phyloP scores from a whole-genome alignment of 2,113 vertebrate genomes.

The Odocoileus virginianus region DNA sequence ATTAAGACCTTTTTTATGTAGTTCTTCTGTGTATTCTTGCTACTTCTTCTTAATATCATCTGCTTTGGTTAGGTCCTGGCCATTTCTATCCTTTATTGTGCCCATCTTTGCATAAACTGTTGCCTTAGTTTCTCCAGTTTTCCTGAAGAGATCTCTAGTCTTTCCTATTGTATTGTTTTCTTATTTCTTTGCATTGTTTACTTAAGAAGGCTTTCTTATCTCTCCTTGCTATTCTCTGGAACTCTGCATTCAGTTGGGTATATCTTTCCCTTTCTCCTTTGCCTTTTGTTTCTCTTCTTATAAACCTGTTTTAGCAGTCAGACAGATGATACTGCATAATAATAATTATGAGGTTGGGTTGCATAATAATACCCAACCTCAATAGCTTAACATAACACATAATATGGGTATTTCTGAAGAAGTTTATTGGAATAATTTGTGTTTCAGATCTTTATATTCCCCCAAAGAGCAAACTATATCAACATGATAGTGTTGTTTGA shows the following conservation, averaged over 20 bases:
- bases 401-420: background rate
- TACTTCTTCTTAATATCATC: background rate
- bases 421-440: background rate
- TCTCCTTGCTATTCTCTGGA: background rate
- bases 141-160: background rate
- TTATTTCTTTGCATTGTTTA: background rate
- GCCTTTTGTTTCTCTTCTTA: background rate
- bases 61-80: background rate
- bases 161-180: background rate
- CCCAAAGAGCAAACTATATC: background rate
- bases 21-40: background rate
- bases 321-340: background rate
- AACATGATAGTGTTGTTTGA: background rate
- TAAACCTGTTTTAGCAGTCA: background rate
- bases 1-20: background rate
- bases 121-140: background rate
- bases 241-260: background rate
- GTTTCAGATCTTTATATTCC: background rate
- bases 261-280: background rate
- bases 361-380: background rate
- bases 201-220: background rate
- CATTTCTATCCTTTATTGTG: background rate
- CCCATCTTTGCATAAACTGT: background rate
- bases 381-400: background rate
- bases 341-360: background rate